Evolutionary conservation across 2,797 vertebrate species (phyloP), one percentile per base, ranked within the genome.

Genomic region (Ctenosaura bakeri): DNA sequence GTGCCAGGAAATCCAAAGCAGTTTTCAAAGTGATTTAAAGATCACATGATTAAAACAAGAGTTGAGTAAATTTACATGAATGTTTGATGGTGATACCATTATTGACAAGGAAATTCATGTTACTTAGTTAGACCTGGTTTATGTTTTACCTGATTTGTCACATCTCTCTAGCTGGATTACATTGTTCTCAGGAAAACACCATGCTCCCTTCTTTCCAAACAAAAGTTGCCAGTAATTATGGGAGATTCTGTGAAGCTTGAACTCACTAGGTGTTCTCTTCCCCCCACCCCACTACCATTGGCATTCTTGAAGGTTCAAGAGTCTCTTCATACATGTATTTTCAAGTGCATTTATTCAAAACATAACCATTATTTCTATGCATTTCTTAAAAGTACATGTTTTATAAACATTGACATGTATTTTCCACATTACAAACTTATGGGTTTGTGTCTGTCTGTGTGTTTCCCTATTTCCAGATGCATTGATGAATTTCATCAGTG

Each of bases 1-100:
- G 4, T 77, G 38, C 78, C 6, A 54, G 0, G 0, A 0, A 0
- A 18, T 83, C 85, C 73, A 69, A 66, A 66, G 50, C 14, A 3
- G 46, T 90, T 84, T 90, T 83, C 90, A 90, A 54, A 66, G n/a
- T 69, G 24, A 6, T 62, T 81, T 74, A 90, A 86, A 90, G 84
- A 54, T 66, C 85, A 74, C 20, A 56, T 64, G 8, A 20, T 32
- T 82, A 81, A 86, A 73, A 74, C 42, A 74, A 50, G 32, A 74
- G 52, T 81, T 73, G n/a, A n/a, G 24, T 35, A 88, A 71, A 81
- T 82, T 56, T 32, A 42, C 42, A 90, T 50, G 69, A 29, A 81
- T 4, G 4, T 26, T 50, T 82, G 38, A 64, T 52, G 7, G 52
- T 73, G 29, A 46, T 26, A 71, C 38, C 77, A n/a, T 46, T 81